Conservation (phyloP, 2,113 vertebrate genomes). For the Rattus rattus region DNA sequence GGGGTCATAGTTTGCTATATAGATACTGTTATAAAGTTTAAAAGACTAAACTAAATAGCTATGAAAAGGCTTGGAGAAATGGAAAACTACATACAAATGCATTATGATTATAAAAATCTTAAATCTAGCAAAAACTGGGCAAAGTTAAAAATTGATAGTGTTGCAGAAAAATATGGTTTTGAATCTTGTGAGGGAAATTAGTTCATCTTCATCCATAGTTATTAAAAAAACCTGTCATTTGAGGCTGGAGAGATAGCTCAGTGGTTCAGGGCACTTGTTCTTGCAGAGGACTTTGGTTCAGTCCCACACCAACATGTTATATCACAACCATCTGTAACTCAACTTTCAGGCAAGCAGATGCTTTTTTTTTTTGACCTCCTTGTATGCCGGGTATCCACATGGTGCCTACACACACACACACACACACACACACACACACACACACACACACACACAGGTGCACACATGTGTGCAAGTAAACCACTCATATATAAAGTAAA, state of each 20-base stretch:
- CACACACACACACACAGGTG: too few relatives aligned
- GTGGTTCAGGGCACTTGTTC: not conserved
- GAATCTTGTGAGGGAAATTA: not conserved
- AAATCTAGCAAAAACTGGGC: not conserved
- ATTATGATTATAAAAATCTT: not conserved
- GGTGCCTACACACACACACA: too few relatives aligned
- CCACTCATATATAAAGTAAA: not conserved
- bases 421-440: not conserved
- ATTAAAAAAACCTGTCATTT: not conserved
- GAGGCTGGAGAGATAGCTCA: too few relatives aligned
- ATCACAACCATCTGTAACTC: not conserved
- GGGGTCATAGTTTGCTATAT: not conserved
- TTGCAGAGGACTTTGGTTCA: not conserved
- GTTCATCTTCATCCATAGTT: not conserved
- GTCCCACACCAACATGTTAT: not conserved
- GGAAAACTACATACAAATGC: not conserved
- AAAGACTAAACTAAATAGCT: not conserved
- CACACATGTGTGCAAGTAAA: not conserved
- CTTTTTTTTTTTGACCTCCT: not conserved
- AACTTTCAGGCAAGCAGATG: not conserved
- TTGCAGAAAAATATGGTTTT: constrained; percentile 26
- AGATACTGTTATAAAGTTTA: not conserved
- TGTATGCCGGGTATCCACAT: not conserved
- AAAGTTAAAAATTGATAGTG: not conserved
- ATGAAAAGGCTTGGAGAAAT: not conserved